Percentiles rank a stretch among this genome's conserved stretches.
These are phyloP conservation scores for Gymnocypris eckloni DNA, from an alignment of 2,797 vertebrate genomes.

Conservation along the genomic window DNA sequence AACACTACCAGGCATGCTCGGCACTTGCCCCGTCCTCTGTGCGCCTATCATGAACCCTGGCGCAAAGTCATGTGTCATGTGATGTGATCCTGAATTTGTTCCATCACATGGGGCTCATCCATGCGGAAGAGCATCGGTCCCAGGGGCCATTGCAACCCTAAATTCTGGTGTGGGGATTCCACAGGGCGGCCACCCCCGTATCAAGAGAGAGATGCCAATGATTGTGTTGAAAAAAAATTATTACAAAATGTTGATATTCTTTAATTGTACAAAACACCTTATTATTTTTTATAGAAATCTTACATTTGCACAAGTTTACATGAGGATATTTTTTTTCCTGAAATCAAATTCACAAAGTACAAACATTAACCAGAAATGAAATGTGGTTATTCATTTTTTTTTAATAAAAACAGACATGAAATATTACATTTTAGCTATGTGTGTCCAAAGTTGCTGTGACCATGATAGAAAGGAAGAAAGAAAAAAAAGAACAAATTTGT, in stretches of 20 bases:
- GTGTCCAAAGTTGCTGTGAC: conserved; percentile 68
- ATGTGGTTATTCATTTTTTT: neutral
- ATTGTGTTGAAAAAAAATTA: conserved; percentile 98
- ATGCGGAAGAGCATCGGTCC: conserved; percentile 38
- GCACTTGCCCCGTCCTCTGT: conserved; percentile 77
- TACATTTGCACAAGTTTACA: conserved; percentile 95
- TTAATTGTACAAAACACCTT: conserved; percentile 94
- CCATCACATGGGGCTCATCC: conserved; percentile 47
- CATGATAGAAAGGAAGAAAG: conserved; percentile 73
- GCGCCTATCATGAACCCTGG: conserved; percentile 39
- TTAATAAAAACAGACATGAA: conserved; percentile 26
- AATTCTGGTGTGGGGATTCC: conserved; percentile 40
- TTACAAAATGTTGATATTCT: conserved; percentile 90
- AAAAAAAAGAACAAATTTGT: conserved; percentile 71
- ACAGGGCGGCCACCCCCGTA: conserved; percentile 26
- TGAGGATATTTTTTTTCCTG: conserved; percentile 84
- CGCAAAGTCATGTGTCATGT: conserved; percentile 44
- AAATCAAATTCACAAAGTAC: conserved; percentile 76
- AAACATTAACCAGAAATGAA: conserved; percentile 72
- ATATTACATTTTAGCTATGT: conserved; percentile 49
- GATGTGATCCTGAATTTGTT: conserved; percentile 49
- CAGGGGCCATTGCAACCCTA: conserved; percentile 8
- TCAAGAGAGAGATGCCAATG: conserved; percentile 70
- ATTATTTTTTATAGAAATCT: conserved; percentile 94
- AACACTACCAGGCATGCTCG: conserved; percentile 85